Evolutionary conservation across 2,113 vertebrate genomes (phyloP).

Genomic region (Notothenia coriiceps): DNA sequence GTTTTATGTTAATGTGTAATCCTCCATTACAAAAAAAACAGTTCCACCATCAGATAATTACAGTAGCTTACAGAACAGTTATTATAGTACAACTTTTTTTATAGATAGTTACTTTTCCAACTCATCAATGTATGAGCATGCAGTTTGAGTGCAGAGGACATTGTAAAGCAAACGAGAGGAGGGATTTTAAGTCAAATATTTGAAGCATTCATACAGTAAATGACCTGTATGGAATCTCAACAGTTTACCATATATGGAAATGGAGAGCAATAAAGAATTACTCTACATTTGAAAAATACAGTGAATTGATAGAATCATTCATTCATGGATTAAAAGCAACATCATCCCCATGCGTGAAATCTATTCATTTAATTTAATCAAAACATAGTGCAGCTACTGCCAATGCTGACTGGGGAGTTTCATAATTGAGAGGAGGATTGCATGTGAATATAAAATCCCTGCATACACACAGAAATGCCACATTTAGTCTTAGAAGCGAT

Average conservation of each 20-base stretch:
- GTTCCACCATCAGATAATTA: neutral
- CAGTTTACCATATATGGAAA: neutral
- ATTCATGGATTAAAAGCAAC: constrained; percentile 41
- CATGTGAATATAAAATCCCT: too few species aligned
- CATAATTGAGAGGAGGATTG: too few species aligned
- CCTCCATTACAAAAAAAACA: neutral
- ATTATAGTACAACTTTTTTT: neutral
- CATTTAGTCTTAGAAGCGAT: too few species aligned
- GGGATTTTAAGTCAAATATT: neutral
- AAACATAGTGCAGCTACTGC: constrained; percentile 18
- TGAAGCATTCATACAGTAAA: neutral
- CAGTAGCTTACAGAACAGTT: neutral
- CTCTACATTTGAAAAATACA: constrained; percentile 16
- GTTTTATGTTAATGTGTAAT: neutral
- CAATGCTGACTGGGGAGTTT: neutral
- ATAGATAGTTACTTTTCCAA: neutral
- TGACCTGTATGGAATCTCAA: neutral
- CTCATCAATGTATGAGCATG: neutral
- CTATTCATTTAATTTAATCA: constrained; percentile 53
- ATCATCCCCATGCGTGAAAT: constrained; percentile 41
- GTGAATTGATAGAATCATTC: constrained; percentile 39
- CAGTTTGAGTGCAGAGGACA: neutral
- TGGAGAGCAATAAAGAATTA: neutral
- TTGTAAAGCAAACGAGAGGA: neutral
- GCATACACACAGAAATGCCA: too few species aligned